Base-by-base conservation (phyloP, 2,888 invertebrate species). In the Synanthedon andrenaeformis region DNA sequence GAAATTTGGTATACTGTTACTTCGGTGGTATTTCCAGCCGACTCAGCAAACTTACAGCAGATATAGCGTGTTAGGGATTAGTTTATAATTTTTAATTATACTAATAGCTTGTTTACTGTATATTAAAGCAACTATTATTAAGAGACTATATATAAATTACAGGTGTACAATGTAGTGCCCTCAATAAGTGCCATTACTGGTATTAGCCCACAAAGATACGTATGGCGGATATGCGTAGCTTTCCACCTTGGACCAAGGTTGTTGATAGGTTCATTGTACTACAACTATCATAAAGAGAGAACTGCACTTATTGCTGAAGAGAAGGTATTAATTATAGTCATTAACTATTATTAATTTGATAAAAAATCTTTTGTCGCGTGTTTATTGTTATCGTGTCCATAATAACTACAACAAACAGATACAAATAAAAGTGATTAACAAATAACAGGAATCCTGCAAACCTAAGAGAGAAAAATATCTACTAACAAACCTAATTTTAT, bases 131-230 rank as follows among this genome's bases (percentile, higher is more conserved):
- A 35, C 35, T 35, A 35, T 8, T 8, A 35, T 35, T 35, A 35
- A 6, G 35, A 35, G 23, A 10, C 35, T 35, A 35, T 35, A 35
- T 35, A 35, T 35, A 10, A 35, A 35, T 77, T 83, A 4, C 79
- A 97, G 97, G 97, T 96, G 55, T 96, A 95, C 81, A 97, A 97
- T 83, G 92, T 96, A 79, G 93, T 97, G 74, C 97, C 97, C 70
- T 96, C 96, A 67, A 96, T 97, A 88, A 97, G 96, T 90, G 96
- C 97, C 62, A 95, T 97, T 77, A 97, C 97, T 58, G 97, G 97
- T 53, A 92, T 97, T 63, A 94, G 95, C 71, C 97, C 97, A 28
- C 96, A 97, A 82, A 90, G 94, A 67, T 97, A 97, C 83, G 88
- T 97, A 66, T 97, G 97, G 97, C 91, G 97, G 68, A 92, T 96